phyloP scores from a whole-genome alignment of 1,140 invertebrate species.

The Anadara kagoshimensis region DNA sequence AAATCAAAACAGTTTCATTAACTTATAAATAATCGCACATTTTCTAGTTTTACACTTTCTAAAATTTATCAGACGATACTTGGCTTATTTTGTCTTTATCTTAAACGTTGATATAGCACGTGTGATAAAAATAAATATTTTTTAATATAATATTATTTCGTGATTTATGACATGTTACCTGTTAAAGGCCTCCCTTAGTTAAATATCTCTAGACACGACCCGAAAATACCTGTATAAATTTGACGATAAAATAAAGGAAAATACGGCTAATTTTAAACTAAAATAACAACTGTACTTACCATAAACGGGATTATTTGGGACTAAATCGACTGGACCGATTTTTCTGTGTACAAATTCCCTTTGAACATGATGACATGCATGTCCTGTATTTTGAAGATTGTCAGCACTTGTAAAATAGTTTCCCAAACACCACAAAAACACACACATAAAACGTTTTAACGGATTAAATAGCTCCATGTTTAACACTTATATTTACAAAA shows the following conservation, averaged over 20 bases:
- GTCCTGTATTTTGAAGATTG: too few relatives aligned
- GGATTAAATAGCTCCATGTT: too few relatives aligned
- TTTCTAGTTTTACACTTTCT: too few relatives aligned
- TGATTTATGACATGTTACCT: not conserved
- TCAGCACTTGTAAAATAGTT: too few relatives aligned
- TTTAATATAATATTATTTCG: not conserved
- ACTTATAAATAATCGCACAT: too few relatives aligned
- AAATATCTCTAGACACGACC: not conserved
- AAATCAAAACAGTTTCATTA: too few relatives aligned
- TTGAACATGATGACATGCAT: constrained; percentile 28
- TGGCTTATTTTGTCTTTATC: too few relatives aligned
- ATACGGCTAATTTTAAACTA: not conserved
- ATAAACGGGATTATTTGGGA: constrained; percentile 31
- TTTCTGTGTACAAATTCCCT: constrained; percentile 34
- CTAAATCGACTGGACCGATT: constrained; percentile 25
- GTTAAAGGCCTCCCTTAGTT: not conserved
- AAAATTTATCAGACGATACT: too few relatives aligned
- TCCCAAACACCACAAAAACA: too few relatives aligned
- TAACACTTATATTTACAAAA: too few relatives aligned
- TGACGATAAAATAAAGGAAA: not conserved
- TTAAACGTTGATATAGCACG: too few relatives aligned
- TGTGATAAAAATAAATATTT: not conserved
- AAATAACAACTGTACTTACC: constrained; percentile 13
- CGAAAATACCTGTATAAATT: not conserved
- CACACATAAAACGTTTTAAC: too few relatives aligned